A percentile compares a stretch with the other conserved stretches of the same genome.
Conservation (phyloP, 2,888 invertebrate genomes). For the Papilio protenor region DNA sequence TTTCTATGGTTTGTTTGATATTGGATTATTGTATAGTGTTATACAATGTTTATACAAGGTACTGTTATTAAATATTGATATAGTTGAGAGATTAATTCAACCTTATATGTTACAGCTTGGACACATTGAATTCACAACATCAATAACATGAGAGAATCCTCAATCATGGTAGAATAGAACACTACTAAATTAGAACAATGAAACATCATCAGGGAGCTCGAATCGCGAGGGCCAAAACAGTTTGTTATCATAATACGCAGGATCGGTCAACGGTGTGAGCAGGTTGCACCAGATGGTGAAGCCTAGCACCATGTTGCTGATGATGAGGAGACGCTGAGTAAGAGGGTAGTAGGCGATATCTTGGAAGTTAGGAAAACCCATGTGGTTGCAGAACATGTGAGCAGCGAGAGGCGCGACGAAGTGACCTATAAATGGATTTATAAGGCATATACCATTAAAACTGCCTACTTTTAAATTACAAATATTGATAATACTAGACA, state of each 20-base stretch:
- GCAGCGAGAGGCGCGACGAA: conserved; percentile 94
- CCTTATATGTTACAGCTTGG: conserved; percentile 9
- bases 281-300: conserved; percentile 90
- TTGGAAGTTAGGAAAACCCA: conserved; percentile 96
- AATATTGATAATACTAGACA: background rate
- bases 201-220: conserved; percentile 15
- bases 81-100: background rate
- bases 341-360: conserved; percentile 77
- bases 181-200: conserved; percentile 14
- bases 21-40: too few species aligned
- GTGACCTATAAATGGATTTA: conserved; percentile 86
- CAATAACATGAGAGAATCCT: conserved; percentile 14
- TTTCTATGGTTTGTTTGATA: background rate
- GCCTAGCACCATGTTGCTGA: conserved; percentile 89
- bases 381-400: conserved; percentile 98
- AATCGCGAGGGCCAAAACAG: conserved; percentile 82
- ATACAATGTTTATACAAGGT: too few species aligned
- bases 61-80: background rate
- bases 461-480: background rate
- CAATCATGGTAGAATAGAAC: conserved; percentile 11
- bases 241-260: conserved; percentile 85
- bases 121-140: conserved; percentile 19
- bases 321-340: conserved; percentile 85
- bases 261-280: conserved; percentile 90
- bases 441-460: background rate